Evolutionary conservation across 1,140 invertebrate species (phyloP).

Genomic region (Drosophila bocqueti): DNA sequence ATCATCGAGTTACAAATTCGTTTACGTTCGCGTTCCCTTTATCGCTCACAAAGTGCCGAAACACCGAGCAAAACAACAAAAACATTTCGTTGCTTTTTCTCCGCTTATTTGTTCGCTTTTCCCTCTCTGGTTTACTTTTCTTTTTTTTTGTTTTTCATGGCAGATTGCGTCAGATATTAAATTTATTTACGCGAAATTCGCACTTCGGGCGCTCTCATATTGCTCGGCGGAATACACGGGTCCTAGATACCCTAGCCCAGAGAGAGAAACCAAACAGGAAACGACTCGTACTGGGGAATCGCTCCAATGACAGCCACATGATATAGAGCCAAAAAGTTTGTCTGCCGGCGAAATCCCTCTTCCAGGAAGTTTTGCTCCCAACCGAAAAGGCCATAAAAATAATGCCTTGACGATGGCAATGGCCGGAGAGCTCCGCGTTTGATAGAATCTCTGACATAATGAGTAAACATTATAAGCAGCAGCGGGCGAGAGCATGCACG

Average conservation of each 20-base stretch:
- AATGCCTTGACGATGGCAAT: neutral
- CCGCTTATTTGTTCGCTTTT: slow-evolving; percentile 8
- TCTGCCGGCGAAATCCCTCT: neutral
- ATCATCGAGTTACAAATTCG: slow-evolving; percentile 69
- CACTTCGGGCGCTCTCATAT: slow-evolving; percentile 56
- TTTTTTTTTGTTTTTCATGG: slow-evolving; percentile 39
- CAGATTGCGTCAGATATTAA: slow-evolving; percentile 79
- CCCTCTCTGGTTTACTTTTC: slow-evolving; percentile 12
- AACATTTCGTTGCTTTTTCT: slow-evolving; percentile 17
- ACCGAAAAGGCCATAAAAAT: slow-evolving; percentile 14
- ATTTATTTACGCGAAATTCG: slow-evolving; percentile 75
- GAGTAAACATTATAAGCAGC: slow-evolving; percentile 18
- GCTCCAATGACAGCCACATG: slow-evolving; percentile 34
- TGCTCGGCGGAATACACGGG: slow-evolving; percentile 1
- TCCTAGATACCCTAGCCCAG: slow-evolving; percentile 9
- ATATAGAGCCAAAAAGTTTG: slow-evolving; percentile 35
- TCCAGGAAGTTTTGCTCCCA: neutral
- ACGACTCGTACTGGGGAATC: slow-evolving; percentile 12
- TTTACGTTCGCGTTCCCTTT: slow-evolving; percentile 54
- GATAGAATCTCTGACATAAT: slow-evolving; percentile 43
- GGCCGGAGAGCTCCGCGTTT: neutral
- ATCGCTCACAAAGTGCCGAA: slow-evolving; percentile 29
- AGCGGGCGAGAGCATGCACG: neutral
- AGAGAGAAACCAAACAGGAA: slow-evolving; percentile 1
- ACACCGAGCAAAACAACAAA: slow-evolving; percentile 4